Base-by-base conservation (phyloP, 1,140 invertebrate genomes). In the Ceratosolen fusciceps region DNA sequence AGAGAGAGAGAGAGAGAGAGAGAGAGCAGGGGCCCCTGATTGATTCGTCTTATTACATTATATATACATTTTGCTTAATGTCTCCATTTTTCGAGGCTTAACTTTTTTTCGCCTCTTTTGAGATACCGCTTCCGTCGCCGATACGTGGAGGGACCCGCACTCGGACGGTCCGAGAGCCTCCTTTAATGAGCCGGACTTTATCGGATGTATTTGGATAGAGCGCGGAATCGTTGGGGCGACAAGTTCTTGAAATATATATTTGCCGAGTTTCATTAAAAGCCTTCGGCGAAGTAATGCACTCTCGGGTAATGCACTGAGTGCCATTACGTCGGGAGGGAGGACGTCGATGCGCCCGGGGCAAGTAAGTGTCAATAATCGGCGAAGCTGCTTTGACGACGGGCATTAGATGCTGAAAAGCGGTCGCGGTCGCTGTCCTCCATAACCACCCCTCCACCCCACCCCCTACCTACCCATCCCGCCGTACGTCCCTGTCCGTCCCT, bases 31-130 rank as follows among this genome's bases (percentile, higher is more conserved):
- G 1, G 34, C 4, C 14, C 16, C 16, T 37, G 60, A 65, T 65
- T 37, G 60, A 65, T 65, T 65, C 31, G 60, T 37, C 60, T 65
- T 65, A 65, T 65, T 65, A 65, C 31, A 65, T 65, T 65, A 65
- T 37, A 37, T 65, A 65, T 65, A 65, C 34, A 37, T 14, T 65
- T 31, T 19, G 34, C 9, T 65, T 65, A 65, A 65, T 65, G 60
- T 65, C 60, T 65, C 34, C 60, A 37, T 37, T 34, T 65, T 65
- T 65, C 60, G 60, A 65, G 60, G 19, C 31, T 65, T 65, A 21
- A 37, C 31, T 21, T 65, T 60, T 52, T 37, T 65, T 65, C 31
- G 19, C 31, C 31, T 65, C 31, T 37, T 37, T 37, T 37, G 31
- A 65, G 10, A 58, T 26, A 58, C 54, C n/a, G 26, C 29, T 31